phyloP scores from a whole-genome alignment of 2,797 vertebrate genomes.

The Paedocypris micromegethes region DNA sequence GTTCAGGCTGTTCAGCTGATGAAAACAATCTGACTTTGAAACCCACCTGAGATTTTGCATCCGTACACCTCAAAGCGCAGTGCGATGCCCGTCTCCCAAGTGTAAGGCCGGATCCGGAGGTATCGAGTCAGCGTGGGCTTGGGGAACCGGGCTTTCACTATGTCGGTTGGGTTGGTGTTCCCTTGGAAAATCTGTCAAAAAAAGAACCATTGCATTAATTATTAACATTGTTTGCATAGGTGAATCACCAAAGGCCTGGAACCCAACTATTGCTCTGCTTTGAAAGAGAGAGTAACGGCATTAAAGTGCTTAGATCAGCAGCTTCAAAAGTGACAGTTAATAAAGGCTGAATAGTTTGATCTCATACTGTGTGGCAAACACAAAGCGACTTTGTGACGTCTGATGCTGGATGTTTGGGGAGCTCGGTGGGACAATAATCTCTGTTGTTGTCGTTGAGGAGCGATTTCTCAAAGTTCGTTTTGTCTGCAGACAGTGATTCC shows the following conservation, averaged over 20 bases:
- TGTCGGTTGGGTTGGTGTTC: slow-evolving; percentile 87
- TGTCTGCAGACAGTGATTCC: slow-evolving; percentile 23
- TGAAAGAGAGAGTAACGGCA: slow-evolving; percentile 20
- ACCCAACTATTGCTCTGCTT: slow-evolving; percentile 10
- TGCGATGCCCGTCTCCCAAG: slow-evolving; percentile 93
- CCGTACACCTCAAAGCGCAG: slow-evolving; percentile 97
- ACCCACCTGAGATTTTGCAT: slow-evolving; percentile 94
- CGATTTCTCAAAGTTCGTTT: slow-evolving; percentile 37
- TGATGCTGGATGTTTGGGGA: slow-evolving; percentile 27
- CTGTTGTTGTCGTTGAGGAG: slow-evolving; percentile 37
- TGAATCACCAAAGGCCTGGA: slow-evolving; percentile 42
- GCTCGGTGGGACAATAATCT: slow-evolving; percentile 30
- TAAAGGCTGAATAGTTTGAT: slow-evolving; percentile 36
- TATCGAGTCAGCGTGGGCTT: slow-evolving; percentile 89
- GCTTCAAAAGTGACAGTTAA: slow-evolving; percentile 23
- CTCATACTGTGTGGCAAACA: slow-evolving; percentile 35
- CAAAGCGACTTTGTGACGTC: slow-evolving; percentile 32
- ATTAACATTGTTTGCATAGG: slow-evolving; percentile 44
- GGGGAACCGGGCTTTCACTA: slow-evolving; percentile 81
- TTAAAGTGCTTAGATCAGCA: slow-evolving; percentile 26
- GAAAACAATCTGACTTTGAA: slow-evolving; percentile 15
- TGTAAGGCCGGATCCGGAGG: slow-evolving; percentile 81
- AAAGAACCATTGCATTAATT: slow-evolving; percentile 45
- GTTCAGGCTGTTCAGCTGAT: background rate
- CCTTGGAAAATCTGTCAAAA: slow-evolving; percentile 82